A percentile compares a stretch with the other conserved stretches of the same genome.
These are phyloP conservation scores for Rhamnusium bicolor DNA, from an alignment of 2,888 invertebrate species.

Conservation along the genomic window DNA sequence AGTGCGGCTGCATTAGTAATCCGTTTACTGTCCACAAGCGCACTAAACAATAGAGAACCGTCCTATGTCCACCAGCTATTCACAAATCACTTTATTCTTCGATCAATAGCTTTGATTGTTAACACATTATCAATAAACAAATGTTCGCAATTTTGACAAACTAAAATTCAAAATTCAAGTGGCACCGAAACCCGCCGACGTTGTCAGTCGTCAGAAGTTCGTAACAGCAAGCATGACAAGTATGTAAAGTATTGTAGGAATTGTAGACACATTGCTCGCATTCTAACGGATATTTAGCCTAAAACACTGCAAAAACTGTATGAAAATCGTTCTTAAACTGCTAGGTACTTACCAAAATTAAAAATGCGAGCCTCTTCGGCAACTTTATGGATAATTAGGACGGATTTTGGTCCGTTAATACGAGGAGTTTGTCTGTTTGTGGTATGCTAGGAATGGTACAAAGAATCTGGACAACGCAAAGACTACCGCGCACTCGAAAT, in stretches of 20 bases:
- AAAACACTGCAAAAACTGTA: conserved; percentile 76
- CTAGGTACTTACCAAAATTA: conserved; percentile 83
- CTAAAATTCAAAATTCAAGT: conserved; percentile 64
- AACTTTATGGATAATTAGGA: conserved; percentile 78
- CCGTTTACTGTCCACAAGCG: conserved; percentile 50
- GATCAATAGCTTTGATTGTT: conserved; percentile 32
- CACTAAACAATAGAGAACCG: conserved; percentile 54
- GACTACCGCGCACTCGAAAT: conserved; percentile 85
- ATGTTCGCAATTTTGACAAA: conserved; percentile 48
- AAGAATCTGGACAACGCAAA: conserved; percentile 97
- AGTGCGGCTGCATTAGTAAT: conserved; percentile 51
- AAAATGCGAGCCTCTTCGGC: conserved; percentile 77
- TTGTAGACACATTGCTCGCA: conserved; percentile 83
- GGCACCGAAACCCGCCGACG: conserved; percentile 68
- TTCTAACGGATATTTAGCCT: conserved; percentile 79
- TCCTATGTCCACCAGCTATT: conserved; percentile 56
- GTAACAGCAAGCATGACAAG: conserved; percentile 82
- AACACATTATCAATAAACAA: conserved; percentile 40
- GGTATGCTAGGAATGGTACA: conserved; percentile 98
- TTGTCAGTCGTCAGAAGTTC: conserved; percentile 68
- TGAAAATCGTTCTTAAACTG: conserved; percentile 75
- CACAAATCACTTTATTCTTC: conserved; percentile 49
- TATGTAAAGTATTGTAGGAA: conserved; percentile 85
- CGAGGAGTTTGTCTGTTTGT: conserved; percentile 83
- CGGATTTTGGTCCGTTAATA: conserved; percentile 80